Conservation (phyloP, 2,888 invertebrate species). For the Diachrysia chrysitis region DNA sequence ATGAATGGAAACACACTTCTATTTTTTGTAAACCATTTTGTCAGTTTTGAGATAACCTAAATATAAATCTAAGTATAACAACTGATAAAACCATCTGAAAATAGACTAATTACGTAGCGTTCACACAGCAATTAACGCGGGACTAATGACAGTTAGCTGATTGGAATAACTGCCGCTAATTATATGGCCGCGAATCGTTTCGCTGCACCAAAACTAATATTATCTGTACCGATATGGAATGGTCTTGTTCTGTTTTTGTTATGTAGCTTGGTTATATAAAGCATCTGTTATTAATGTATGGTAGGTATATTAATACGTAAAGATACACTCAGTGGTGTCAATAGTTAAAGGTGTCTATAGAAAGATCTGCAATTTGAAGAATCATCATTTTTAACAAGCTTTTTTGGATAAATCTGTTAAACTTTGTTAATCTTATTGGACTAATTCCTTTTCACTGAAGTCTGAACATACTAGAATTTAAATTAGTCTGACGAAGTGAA, state of each 20-base stretch:
- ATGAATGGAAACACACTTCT: not conserved
- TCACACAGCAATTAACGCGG: constrained; percentile 19
- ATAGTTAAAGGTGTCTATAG: not conserved
- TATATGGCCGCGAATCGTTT: constrained; percentile 15
- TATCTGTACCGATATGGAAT: not conserved
- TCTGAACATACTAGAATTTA: too few relatives aligned
- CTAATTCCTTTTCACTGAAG: too few relatives aligned
- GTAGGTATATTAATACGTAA: not conserved
- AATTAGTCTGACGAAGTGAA: too few relatives aligned
- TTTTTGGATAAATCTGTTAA: not conserved
- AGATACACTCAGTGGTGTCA: not conserved
- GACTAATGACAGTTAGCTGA: constrained; percentile 26
- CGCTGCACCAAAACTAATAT: constrained; percentile 5
- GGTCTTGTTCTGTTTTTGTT: not conserved
- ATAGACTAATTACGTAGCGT: constrained; percentile 17
- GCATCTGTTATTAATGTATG: not conserved
- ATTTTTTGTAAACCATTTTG: not conserved
- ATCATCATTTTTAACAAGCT: too few relatives aligned
- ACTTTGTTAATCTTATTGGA: too few relatives aligned
- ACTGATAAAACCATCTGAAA: constrained; percentile 3
- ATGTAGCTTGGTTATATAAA: not conserved
- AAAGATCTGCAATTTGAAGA: not conserved
- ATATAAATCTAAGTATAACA: not conserved
- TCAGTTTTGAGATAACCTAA: not conserved
- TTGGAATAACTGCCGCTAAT: constrained; percentile 13